Conservation (phyloP, 2,113 vertebrate species). For the Pyxicephalus adspersus region DNA sequence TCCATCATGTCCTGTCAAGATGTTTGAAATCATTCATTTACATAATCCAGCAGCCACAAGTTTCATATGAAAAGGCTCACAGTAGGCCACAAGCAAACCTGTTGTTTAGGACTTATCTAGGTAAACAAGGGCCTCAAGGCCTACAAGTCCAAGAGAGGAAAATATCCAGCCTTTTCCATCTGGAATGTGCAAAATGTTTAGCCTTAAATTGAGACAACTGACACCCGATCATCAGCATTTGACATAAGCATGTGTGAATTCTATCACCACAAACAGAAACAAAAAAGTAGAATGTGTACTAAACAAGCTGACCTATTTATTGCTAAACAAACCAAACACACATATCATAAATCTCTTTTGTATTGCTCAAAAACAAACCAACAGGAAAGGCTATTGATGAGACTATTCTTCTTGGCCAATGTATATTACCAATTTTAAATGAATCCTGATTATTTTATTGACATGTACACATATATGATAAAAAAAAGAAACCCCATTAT, state of each 20-base stretch:
- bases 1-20: constrained; percentile 78
- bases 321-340: constrained; percentile 9
- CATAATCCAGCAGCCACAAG: constrained; percentile 79
- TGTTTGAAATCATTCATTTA: constrained; percentile 76
- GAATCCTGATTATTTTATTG: too few relatives aligned
- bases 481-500: too few relatives aligned
- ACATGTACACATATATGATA: neutral
- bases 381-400: neutral
- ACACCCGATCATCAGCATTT: constrained; percentile 26
- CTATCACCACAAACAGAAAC: constrained; percentile 52
- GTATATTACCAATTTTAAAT: neutral
- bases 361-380: constrained; percentile 6
- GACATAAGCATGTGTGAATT: constrained; percentile 50
- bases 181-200: constrained; percentile 57
- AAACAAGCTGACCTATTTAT: constrained; percentile 27
- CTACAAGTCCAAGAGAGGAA: constrained; percentile 59
- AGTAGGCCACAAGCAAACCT: constrained; percentile 68
- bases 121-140: constrained; percentile 76
- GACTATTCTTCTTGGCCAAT: neutral
- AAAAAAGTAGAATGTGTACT: constrained; percentile 48
- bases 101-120: constrained; percentile 81
- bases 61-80: constrained; percentile 74
- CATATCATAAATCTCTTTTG: neutral
- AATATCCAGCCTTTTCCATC: constrained; percentile 56
- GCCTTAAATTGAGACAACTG: constrained; percentile 55